These are phyloP conservation scores for Notarius lentiginosus DNA, from an alignment of 2,113 vertebrate species.

Conservation along the genomic window DNA sequence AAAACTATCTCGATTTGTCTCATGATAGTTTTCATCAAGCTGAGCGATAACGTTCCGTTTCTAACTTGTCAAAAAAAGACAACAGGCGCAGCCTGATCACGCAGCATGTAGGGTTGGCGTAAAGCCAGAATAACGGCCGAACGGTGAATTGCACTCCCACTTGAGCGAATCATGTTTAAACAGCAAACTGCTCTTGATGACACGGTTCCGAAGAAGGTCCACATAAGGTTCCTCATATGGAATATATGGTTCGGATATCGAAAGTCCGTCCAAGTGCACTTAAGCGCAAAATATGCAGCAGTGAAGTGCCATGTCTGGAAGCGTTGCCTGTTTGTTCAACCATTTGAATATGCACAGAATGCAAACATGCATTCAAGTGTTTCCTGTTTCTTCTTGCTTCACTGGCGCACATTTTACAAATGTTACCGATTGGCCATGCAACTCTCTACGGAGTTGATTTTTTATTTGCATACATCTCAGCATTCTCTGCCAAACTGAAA, in stretches of 20 bases:
- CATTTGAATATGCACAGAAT: not conserved
- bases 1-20: too few species aligned
- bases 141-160: not conserved
- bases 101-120: not conserved
- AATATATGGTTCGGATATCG: not conserved
- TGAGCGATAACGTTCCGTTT: too few species aligned
- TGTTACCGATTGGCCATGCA: not conserved
- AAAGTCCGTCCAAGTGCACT: not conserved
- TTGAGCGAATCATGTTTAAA: not conserved
- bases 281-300: not conserved
- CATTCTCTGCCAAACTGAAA: not conserved
- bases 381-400: not conserved
- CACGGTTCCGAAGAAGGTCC: not conserved
- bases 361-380: not conserved
- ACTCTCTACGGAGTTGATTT: not conserved
- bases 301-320: not conserved
- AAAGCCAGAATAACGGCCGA: not conserved
- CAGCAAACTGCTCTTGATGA: not conserved
- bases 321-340: not conserved
- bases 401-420: not conserved
- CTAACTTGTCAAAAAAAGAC: not conserved
- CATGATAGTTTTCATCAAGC: too few species aligned
- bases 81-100: not conserved
- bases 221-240: not conserved
- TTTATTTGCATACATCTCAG: not conserved